A percentile compares a stretch with the other conserved stretches of the same genome.
Conservation (phyloP, 2,113 vertebrate genomes). For the Nymphicus hollandicus region DNA sequence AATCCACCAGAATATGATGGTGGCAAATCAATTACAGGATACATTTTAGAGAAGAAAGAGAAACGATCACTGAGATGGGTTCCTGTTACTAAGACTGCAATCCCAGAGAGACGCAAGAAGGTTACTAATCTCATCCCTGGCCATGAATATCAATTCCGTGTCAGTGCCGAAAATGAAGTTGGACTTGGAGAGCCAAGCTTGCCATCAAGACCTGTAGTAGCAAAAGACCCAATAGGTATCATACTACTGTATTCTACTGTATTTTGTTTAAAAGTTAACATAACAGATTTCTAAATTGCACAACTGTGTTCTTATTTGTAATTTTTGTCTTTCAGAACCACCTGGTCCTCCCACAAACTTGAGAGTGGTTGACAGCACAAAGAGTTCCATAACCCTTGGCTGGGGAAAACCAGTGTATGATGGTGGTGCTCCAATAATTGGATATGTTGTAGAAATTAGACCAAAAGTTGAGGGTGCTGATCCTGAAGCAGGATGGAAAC, state of each 20-base stretch:
- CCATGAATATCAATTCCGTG: slow-evolving; percentile 96
- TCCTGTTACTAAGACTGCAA: slow-evolving; percentile 87
- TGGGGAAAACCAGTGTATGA: slow-evolving; percentile 94
- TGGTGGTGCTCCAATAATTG: slow-evolving; percentile 93
- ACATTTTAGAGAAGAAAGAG: slow-evolving; percentile 93
- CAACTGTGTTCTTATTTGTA: background rate
- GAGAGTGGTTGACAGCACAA: slow-evolving; percentile 92
- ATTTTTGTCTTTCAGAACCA: slow-evolving; percentile 79
- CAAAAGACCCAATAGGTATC: slow-evolving; percentile 93
- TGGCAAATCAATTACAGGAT: slow-evolving; percentile 93
- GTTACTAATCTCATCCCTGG: slow-evolving; percentile 90
- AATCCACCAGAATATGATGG: slow-evolving; percentile 91
- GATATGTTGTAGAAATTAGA: slow-evolving; percentile 93
- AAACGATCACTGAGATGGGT: slow-evolving; percentile 89
- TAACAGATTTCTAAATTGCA: background rate
- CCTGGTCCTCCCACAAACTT: slow-evolving; percentile 92
- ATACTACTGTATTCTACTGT: background rate
- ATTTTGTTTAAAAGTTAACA: background rate
- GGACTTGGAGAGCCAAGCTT: slow-evolving; percentile 91
- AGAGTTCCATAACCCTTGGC: slow-evolving; percentile 83
- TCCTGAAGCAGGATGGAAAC: slow-evolving; percentile 91
- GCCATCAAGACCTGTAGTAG: slow-evolving; percentile 87
- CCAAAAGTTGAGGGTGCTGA: slow-evolving; percentile 80
- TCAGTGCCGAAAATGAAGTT: slow-evolving; percentile 97
- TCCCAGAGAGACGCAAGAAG: slow-evolving; percentile 83